phyloP scores from a whole-genome alignment of 2,888 invertebrate species.

The Liposcelis brunnea region DNA sequence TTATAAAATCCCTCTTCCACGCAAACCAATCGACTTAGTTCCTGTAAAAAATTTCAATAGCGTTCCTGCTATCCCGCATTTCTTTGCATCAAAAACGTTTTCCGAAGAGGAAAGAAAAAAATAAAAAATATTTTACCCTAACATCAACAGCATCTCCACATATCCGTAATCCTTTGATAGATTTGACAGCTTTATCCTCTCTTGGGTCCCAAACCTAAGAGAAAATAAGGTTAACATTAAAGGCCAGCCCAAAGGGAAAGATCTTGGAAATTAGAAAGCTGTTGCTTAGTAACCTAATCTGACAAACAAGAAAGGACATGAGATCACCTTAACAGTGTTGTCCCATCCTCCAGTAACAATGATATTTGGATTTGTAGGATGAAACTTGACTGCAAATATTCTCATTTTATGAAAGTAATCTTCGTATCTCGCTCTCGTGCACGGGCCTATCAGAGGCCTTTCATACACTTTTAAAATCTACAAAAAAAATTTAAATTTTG shows the following conservation, averaged over 20 bases:
- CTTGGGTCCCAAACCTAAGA: constrained; percentile 39
- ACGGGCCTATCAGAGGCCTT: constrained; percentile 12
- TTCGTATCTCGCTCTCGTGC: constrained; percentile 9
- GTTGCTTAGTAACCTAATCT: not conserved
- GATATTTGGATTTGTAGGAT: constrained; percentile 26
- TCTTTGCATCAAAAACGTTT: too few relatives aligned
- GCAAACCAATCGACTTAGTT: too few relatives aligned
- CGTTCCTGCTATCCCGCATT: too few relatives aligned
- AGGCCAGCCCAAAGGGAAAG: not conserved
- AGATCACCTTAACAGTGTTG: constrained; percentile 33
- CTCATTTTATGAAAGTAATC: constrained; percentile 22
- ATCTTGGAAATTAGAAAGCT: too few relatives aligned
- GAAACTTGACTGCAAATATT: constrained; percentile 30
- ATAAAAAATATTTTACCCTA: constrained; percentile 27
- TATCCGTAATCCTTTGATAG: constrained; percentile 38
- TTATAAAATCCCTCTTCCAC: too few relatives aligned
- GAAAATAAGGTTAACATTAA: not conserved
- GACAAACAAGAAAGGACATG: not conserved
- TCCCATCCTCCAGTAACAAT: constrained; percentile 40
- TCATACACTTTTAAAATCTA: constrained; percentile 19
- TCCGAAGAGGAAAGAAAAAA: not conserved
- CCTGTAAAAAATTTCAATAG: too few relatives aligned
- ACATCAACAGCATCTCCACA: constrained; percentile 39
- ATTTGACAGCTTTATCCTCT: constrained; percentile 31
- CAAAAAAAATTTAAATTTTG: constrained; percentile 6